phyloP scores from a whole-genome alignment of 2,113 vertebrate species.

The Thinocorus orbignyianus region DNA sequence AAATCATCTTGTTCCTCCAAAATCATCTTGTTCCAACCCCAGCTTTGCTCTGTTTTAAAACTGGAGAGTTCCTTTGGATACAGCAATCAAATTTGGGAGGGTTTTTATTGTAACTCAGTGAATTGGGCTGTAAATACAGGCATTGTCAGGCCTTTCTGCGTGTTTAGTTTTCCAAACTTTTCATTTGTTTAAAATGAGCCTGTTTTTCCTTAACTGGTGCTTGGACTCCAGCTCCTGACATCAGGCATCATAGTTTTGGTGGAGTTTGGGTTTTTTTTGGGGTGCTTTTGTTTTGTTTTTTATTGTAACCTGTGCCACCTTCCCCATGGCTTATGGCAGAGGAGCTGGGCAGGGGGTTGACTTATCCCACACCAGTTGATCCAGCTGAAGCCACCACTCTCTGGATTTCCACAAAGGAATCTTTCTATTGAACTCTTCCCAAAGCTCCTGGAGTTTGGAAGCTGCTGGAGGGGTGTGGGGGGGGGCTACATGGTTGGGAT shows the following conservation, averaged over 20 bases:
- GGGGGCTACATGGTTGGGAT: fast-evolving
- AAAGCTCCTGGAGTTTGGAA: background rate
- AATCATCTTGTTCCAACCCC: too few relatives aligned
- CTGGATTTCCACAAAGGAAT: background rate
- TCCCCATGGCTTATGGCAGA: too few relatives aligned
- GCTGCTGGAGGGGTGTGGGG: background rate
- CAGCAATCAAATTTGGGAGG: background rate
- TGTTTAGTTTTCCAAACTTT: background rate
- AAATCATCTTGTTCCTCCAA: too few relatives aligned
- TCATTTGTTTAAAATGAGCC: fast-evolving
- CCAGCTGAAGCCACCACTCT: background rate
- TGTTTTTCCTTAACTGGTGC: background rate
- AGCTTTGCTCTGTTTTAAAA: background rate
- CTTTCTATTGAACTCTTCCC: background rate
- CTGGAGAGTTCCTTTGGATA: background rate
- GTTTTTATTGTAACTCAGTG: background rate
- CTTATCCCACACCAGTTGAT: background rate
- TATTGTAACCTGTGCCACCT: background rate
- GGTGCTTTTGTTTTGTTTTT: too few relatives aligned
- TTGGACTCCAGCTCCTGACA: background rate
- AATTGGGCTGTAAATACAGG: background rate
- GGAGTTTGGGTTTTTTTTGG: background rate
- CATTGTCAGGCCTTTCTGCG: fast-evolving
- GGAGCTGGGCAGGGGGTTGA: background rate
- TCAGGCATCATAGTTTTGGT: background rate